Evolutionary conservation across 2,888 invertebrate species (phyloP).

Genomic region (Mimas tiliae): DNA sequence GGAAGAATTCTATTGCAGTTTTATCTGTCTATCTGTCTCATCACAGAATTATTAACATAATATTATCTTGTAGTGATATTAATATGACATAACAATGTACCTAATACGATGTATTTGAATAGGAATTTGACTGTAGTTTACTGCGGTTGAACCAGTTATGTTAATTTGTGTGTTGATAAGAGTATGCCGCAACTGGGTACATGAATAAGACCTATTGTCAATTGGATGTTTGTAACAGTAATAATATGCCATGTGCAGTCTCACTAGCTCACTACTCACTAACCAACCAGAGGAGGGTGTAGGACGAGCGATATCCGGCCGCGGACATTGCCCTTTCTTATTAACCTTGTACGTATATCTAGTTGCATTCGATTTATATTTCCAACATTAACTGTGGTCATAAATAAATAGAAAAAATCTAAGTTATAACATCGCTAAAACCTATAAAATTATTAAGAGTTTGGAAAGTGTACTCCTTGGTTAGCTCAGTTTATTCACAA

Average conservation of each 20-base stretch:
- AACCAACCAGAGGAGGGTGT: constrained; percentile 42
- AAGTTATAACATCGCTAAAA: too few relatives aligned
- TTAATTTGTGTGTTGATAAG: constrained; percentile 6
- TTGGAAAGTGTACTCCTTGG: too few relatives aligned
- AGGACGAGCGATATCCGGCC: constrained; percentile 57
- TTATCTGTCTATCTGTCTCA: too few relatives aligned
- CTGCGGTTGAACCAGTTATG: neutral
- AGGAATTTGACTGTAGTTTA: neutral
- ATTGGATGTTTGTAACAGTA: constrained; percentile 30
- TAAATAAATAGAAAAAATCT: too few relatives aligned
- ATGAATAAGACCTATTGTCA: constrained; percentile 27
- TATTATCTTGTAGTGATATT: too few relatives aligned
- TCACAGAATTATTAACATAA: too few relatives aligned
- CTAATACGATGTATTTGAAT: neutral
- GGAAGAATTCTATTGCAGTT: too few relatives aligned
- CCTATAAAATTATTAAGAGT: too few relatives aligned
- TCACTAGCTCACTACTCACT: constrained; percentile 40
- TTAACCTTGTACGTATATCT: constrained; percentile 62
- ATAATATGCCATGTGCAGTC: constrained; percentile 39
- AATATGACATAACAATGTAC: neutral
- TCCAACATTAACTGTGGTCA: neutral
- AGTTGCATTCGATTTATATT: constrained; percentile 38
- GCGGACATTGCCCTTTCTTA: constrained; percentile 62
- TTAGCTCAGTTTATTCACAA: too few relatives aligned
- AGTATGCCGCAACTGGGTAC: constrained; percentile 27